A percentile compares a stretch with the other conserved stretches of the same genome.
These are phyloP conservation scores for Drosophila tripunctata DNA, from an alignment of 2,888 invertebrate species.

Conservation along the genomic window DNA sequence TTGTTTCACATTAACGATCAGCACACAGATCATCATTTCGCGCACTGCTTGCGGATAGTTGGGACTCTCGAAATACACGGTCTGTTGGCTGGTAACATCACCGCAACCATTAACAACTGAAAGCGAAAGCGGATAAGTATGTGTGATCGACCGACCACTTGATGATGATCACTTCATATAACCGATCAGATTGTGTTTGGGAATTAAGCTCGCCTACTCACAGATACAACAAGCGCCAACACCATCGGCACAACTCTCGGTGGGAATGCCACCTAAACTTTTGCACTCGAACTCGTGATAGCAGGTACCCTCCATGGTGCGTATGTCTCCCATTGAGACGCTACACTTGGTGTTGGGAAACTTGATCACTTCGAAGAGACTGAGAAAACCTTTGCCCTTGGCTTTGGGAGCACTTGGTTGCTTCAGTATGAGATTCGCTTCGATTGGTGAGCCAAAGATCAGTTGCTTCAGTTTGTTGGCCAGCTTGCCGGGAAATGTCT, in stretches of 20 bases:
- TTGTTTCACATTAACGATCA: constrained; percentile 86
- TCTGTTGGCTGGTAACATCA: constrained; percentile 86
- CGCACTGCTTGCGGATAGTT: constrained; percentile 87
- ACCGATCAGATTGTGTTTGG: background rate
- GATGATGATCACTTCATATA: constrained; percentile 5
- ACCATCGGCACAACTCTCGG: constrained; percentile 90
- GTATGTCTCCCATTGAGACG: constrained; percentile 82
- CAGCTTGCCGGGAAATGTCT: constrained; percentile 47
- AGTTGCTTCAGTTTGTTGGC: constrained; percentile 73
- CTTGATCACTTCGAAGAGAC: constrained; percentile 89
- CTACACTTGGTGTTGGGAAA: constrained; percentile 88
- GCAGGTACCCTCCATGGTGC: constrained; percentile 89
- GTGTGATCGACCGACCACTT: background rate
- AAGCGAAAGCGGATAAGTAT: constrained; percentile 23
- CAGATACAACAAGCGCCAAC: constrained; percentile 91
- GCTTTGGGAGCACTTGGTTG: constrained; percentile 59
- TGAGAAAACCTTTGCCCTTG: constrained; percentile 86
- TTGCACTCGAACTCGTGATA: constrained; percentile 88
- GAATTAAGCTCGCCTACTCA: constrained; percentile 84
- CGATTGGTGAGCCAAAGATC: constrained; percentile 73
- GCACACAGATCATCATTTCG: constrained; percentile 87
- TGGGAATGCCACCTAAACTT: constrained; percentile 86
- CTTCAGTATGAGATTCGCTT: constrained; percentile 79
- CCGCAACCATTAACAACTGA: constrained; percentile 89
- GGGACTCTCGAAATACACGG: constrained; percentile 90